These are phyloP conservation scores for Poeciliopsis turrubarensis DNA, from an alignment of 2,113 vertebrate genomes.

Conservation along the genomic window DNA sequence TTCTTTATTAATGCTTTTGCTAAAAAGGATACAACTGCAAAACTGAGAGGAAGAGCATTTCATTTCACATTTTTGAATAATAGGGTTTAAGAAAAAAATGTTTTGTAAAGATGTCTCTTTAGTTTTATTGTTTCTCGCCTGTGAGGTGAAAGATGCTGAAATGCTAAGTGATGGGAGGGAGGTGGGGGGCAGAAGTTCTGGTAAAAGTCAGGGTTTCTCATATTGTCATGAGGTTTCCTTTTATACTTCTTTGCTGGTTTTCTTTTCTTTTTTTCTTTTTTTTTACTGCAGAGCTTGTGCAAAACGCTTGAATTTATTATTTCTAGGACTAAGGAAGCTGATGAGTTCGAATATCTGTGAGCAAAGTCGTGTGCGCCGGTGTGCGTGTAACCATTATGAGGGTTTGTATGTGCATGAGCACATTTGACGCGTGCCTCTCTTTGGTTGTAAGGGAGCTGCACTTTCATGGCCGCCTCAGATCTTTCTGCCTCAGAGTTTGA, in stretches of 20 bases:
- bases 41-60: slow-evolving; percentile 8
- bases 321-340: slow-evolving; percentile 62
- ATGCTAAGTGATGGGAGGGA: background rate
- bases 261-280: too few species aligned
- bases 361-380: slow-evolving; percentile 29
- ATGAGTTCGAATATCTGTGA: slow-evolving; percentile 63
- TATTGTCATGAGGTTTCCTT: slow-evolving; percentile 62
- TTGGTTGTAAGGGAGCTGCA: slow-evolving; percentile 41
- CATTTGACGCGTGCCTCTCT: slow-evolving; percentile 17
- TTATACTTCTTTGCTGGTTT: slow-evolving; percentile 51
- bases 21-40: slow-evolving; percentile 36
- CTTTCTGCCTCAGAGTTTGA: slow-evolving; percentile 65
- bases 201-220: slow-evolving; percentile 50
- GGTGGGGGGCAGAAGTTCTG: slow-evolving; percentile 18
- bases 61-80: slow-evolving; percentile 31
- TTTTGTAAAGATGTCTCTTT: slow-evolving; percentile 29
- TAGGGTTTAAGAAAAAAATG: slow-evolving; percentile 15
- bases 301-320: slow-evolving; percentile 70
- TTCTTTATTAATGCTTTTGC: slow-evolving; percentile 50
- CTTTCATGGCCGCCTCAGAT: slow-evolving; percentile 76
- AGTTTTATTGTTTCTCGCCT: slow-evolving; percentile 33
- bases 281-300: slow-evolving; percentile 60
- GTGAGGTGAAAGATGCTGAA: slow-evolving; percentile 10
- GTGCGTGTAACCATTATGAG: slow-evolving; percentile 11
- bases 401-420: slow-evolving; percentile 24